phyloP scores from a whole-genome alignment of 2,797 vertebrate species.

The Ctenopoma multispine region DNA sequence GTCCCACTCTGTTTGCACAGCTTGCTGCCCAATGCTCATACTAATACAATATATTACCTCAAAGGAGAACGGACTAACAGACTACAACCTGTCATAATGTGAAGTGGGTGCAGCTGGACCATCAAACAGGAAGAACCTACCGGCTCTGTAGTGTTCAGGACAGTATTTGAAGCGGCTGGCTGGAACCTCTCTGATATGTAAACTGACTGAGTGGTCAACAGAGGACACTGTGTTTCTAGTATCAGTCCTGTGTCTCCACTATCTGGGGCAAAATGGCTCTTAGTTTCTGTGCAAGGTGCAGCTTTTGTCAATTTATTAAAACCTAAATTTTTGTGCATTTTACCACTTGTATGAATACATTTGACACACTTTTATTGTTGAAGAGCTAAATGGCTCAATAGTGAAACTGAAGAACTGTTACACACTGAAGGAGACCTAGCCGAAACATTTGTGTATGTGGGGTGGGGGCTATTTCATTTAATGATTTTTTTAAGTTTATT shows the following conservation, averaged over 20 bases:
- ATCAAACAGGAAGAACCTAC: conserved; percentile 37
- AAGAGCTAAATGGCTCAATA: no score
- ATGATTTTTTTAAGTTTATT: no score
- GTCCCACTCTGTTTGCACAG: conserved; percentile 78
- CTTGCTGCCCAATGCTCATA: conserved; percentile 72
- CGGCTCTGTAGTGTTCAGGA: not conserved
- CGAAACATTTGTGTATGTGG: no score
- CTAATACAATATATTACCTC: conserved; percentile 74
- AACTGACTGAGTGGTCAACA: conserved; percentile 4
- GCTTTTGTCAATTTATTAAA: no score
- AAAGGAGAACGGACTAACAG: conserved; percentile 67
- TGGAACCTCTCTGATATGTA: conserved; percentile 8
- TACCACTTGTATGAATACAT: no score
- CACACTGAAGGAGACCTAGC: no score
- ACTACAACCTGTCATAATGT: conserved; percentile 57
- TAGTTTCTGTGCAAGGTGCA: no score
- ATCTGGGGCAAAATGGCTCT: no score
- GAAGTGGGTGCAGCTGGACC: conserved; percentile 39
- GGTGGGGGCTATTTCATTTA: no score
- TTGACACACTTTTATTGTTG: no score
- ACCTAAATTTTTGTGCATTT: no score
- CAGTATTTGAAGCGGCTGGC: conserved; percentile 10
- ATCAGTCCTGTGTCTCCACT: not conserved
- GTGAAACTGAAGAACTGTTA: no score
- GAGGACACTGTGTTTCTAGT: not conserved